Conservation (phyloP, 2,113 vertebrate species). For the Dendropsophus ebraccatus region DNA sequence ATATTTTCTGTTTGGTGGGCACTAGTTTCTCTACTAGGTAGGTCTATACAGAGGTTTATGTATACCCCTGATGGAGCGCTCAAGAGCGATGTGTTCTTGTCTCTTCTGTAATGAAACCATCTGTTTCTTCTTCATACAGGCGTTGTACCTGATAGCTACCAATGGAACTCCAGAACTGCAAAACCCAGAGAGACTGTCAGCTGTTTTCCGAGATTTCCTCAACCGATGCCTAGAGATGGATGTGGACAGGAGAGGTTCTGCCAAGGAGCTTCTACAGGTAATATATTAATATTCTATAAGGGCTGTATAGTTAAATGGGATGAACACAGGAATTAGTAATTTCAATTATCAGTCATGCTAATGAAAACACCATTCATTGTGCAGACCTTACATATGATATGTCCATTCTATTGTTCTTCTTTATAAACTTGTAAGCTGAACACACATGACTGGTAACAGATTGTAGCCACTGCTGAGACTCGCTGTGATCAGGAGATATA, state of each 20-base stretch:
- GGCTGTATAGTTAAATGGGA: background rate
- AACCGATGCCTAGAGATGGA: constrained; percentile 99
- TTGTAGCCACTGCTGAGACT: no score
- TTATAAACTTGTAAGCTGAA: background rate
- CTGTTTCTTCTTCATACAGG: constrained; percentile 69
- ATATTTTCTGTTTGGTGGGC: no score
- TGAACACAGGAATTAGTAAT: background rate
- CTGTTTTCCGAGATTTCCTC: constrained; percentile 95
- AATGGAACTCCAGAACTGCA: constrained; percentile 97
- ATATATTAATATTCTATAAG: background rate
- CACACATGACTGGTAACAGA: background rate
- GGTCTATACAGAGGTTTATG: no score
- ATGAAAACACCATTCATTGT: background rate
- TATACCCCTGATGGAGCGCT: no score
- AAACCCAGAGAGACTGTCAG: constrained; percentile 93
- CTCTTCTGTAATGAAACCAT: background rate
- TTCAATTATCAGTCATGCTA: background rate
- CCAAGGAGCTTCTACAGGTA: constrained; percentile 97
- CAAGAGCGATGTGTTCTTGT: background rate
- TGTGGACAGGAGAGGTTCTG: constrained; percentile 94
- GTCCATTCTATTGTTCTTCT: no score
- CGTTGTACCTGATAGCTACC: constrained; percentile 96
- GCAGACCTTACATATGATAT: no score
- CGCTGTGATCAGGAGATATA: no score
- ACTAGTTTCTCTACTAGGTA: no score